Evolutionary conservation across 2,797 vertebrate genomes (phyloP), one percentile per base, ranked within the genome.

Genomic region (Leptoclinus maculatus): DNA sequence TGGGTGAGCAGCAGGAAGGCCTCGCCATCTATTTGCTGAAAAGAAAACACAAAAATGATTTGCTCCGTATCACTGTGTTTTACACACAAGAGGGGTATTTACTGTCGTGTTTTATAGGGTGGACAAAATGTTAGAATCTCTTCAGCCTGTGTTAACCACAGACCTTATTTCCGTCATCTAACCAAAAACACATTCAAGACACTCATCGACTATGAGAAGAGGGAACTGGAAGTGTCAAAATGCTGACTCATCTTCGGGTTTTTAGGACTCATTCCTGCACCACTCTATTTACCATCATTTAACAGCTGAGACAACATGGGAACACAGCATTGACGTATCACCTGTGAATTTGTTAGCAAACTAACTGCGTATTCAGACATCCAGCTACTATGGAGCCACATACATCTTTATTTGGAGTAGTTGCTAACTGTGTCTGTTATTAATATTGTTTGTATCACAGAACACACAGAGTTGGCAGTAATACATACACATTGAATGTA

Each of bases 1-100:
- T 96, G 96, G 12, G 94, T 96, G 60, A 96, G 95, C 8, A 96
- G 93, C 76, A 96, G 92, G 88, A 96, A 96, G 47, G 96, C 93
- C 83, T 96, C 95, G 1, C 96, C 95, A 36, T 96, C 95, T 39
- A 96, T 96, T 92, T 96, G 96, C 95, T 96, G 71, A 7, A 64
- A 12, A 76, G 7, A 54, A 60, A 36, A 39, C 23, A 7, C 7
- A 25, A 2, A 38, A 75, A 2, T n/a, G 7, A 13, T n/a, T 49
- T 45, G 25, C 19, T 51, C 7, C 4, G 27, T 13, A n/a, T 41
- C 16, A 17, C 7, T 32, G 3, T 41, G 34, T 19, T 68, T 54
- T 51, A 41, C 32, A n/a, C 43, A 5, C 41, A 43, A 6, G 41
- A 43, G 14, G 41, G 14, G 41, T 6, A 43, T 43, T 43, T 16